Evolutionary conservation across 2,888 invertebrate genomes (phyloP).

Genomic region (Scelioninae gen. 2): DNA sequence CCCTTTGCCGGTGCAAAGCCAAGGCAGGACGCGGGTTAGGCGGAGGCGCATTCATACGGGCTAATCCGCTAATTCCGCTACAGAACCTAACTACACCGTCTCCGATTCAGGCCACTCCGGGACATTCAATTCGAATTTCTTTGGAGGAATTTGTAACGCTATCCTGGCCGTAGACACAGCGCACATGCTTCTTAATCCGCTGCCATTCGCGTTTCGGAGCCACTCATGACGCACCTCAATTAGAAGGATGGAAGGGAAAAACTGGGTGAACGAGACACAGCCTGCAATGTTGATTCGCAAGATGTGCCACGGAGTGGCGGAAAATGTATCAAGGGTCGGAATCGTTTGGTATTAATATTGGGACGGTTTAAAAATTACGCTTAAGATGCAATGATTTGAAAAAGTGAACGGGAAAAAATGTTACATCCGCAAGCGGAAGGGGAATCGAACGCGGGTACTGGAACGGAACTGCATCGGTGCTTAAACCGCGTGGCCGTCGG

Average conservation of each 20-base stretch:
- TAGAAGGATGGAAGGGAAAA: background rate
- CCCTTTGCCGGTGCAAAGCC: constrained; percentile 39
- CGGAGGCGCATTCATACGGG: constrained; percentile 63
- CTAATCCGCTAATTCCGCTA: constrained; percentile 74
- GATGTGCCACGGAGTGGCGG: too few relatives aligned
- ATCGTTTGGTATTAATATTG: too few relatives aligned
- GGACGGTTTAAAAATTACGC: too few relatives aligned
- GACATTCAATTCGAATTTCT: constrained; percentile 66
- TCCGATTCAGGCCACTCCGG: constrained; percentile 63
- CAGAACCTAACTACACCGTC: constrained; percentile 60
- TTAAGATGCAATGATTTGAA: too few relatives aligned
- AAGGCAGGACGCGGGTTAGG: constrained; percentile 52
- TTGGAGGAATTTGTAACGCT: constrained; percentile 72
- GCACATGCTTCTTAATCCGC: constrained; percentile 48
- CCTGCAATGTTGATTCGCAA: too few relatives aligned
- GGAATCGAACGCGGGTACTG: too few relatives aligned
- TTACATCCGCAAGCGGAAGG: too few relatives aligned
- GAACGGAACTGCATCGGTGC: too few relatives aligned
- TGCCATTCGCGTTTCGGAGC: constrained; percentile 14
- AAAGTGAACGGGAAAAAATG: too few relatives aligned
- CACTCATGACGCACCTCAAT: constrained; percentile 7
- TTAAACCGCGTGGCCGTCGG: too few relatives aligned
- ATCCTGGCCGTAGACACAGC: constrained; percentile 69
- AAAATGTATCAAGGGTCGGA: too few relatives aligned
- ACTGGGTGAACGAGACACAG: too few relatives aligned